Conservation (phyloP, 2,888 invertebrate genomes). For the Endotricha flammealis region DNA sequence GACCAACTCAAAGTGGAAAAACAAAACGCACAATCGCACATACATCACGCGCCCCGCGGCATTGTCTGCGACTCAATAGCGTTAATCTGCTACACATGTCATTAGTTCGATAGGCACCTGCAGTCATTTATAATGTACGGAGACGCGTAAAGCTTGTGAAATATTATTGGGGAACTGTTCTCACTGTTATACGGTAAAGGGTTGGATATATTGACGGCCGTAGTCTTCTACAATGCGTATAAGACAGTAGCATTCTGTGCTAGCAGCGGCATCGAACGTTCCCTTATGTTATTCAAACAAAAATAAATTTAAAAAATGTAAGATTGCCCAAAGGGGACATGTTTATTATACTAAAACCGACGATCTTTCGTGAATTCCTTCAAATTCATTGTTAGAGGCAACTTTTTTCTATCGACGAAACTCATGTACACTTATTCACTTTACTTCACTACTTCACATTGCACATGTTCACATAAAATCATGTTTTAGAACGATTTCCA, state of each 20-base stretch:
- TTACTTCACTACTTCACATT: too few species aligned
- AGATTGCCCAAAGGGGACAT: too few species aligned
- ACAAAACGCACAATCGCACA: neutral
- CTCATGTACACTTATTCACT: too few species aligned
- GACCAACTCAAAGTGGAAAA: neutral
- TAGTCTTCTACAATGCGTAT: neutral
- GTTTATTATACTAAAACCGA: too few species aligned
- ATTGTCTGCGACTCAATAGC: slow-evolving; percentile 31
- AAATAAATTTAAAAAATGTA: too few species aligned
- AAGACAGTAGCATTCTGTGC: slow-evolving; percentile 4
- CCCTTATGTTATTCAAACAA: too few species aligned
- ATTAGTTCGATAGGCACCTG: slow-evolving; percentile 39
- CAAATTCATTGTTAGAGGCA: too few species aligned
- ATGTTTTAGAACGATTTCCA: too few species aligned
- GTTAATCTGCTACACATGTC: slow-evolving; percentile 42
- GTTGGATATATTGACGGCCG: neutral
- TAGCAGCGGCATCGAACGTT: too few species aligned
- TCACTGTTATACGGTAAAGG: slow-evolving; percentile 20
- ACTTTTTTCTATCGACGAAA: too few species aligned
- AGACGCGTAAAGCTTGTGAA: slow-evolving; percentile 30
- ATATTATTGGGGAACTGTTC: slow-evolving; percentile 32
- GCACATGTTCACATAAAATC: too few species aligned
- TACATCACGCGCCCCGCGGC: slow-evolving; percentile 20
- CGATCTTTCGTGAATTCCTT: too few species aligned
- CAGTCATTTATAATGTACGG: slow-evolving; percentile 53